These are phyloP conservation scores for Capitella teleta DNA, from an alignment of 1,140 invertebrate species.

Conservation along the genomic window DNA sequence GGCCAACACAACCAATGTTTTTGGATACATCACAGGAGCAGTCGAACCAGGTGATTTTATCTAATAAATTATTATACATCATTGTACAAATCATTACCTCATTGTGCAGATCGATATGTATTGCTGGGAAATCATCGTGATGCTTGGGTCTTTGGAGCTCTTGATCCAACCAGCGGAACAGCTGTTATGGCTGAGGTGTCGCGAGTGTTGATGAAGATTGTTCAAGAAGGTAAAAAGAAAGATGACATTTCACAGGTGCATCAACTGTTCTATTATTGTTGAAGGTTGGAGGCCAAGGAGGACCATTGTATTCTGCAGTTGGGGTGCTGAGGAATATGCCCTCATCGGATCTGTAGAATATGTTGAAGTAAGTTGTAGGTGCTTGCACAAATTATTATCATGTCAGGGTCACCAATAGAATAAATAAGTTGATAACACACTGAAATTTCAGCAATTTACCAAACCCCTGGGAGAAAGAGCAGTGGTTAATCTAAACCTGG, in stretches of 20 bases:
- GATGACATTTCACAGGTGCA: neutral
- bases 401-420: no score
- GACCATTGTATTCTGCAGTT: constrained; percentile 45
- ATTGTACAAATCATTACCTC: neutral
- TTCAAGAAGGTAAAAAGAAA: constrained; percentile 23
- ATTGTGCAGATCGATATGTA: constrained; percentile 45
- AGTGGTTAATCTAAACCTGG: constrained; percentile 34
- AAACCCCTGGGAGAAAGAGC: constrained; percentile 26
- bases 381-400: no score
- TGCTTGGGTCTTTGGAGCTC: constrained; percentile 48
- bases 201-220: constrained; percentile 36
- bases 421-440: no score
- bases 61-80: neutral
- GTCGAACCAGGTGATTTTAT: constrained; percentile 41
- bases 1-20: constrained; percentile 40
- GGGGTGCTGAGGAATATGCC: constrained; percentile 47
- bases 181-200: constrained; percentile 47
- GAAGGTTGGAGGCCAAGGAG: constrained; percentile 40
- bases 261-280: neutral
- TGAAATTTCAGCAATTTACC: constrained; percentile 30
- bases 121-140: constrained; percentile 52
- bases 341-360: constrained; percentile 44
- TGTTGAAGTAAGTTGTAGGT: constrained; percentile 27
- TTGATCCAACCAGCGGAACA: constrained; percentile 47
- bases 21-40: constrained; percentile 42